A percentile compares a stretch with the other conserved stretches of the same genome.
phyloP scores from a whole-genome alignment of 2,888 invertebrate genomes.

The Epinotia brunnichana region DNA sequence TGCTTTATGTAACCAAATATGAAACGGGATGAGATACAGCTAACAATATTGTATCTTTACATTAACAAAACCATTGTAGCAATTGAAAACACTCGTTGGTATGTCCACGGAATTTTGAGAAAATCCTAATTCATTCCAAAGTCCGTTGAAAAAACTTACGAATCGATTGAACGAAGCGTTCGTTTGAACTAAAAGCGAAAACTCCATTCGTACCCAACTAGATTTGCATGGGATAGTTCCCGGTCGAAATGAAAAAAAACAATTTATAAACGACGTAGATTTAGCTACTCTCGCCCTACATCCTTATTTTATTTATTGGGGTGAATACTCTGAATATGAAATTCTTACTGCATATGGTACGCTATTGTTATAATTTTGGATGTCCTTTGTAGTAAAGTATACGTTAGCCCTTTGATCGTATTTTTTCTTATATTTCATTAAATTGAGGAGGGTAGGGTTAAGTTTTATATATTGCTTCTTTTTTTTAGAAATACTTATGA shows the following conservation, averaged over 20 bases:
- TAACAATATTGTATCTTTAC: too few relatives aligned
- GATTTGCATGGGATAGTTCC: conserved; percentile 43
- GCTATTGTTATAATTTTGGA: conserved; percentile 8
- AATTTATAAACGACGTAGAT: conserved; percentile 32
- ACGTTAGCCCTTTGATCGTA: background rate
- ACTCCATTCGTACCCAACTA: conserved; percentile 37
- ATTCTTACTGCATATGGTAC: background rate
- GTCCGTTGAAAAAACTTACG: conserved; percentile 20
- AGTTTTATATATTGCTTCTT: too few relatives aligned
- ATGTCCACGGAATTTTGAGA: too few relatives aligned
- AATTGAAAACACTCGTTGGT: too few relatives aligned
- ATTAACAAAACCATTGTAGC: too few relatives aligned
- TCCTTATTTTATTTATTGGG: conserved; percentile 34
- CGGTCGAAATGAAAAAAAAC: conserved; percentile 35
- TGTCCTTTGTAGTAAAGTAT: background rate
- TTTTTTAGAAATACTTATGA: too few relatives aligned
- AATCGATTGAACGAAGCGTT: conserved; percentile 34
- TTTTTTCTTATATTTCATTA: too few relatives aligned
- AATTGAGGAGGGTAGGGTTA: too few relatives aligned
- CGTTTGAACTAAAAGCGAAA: conserved; percentile 35
- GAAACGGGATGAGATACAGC: too few relatives aligned
- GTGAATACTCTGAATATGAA: conserved; percentile 20
- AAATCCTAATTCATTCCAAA: conserved; percentile 6
- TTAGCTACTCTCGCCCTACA: conserved; percentile 19
- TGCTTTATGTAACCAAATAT: too few relatives aligned